Evolutionary conservation across 1,140 invertebrate species (phyloP).

Genomic region (Drosophila serrata): DNA sequence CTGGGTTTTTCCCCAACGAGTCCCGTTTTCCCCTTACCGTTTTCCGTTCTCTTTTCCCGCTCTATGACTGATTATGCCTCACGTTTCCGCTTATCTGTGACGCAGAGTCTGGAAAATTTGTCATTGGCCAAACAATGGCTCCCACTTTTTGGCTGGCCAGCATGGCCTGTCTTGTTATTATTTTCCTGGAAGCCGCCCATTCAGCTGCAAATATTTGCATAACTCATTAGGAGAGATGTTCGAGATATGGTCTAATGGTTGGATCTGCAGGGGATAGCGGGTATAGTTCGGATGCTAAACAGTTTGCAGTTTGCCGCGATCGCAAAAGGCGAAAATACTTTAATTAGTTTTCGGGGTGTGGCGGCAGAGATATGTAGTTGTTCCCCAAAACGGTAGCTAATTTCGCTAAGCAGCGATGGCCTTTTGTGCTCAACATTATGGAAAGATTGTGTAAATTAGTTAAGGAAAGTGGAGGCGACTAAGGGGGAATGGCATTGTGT

Average conservation of each 20-base stretch:
- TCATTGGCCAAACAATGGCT: constrained; percentile 51
- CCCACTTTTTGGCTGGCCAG: constrained; percentile 10
- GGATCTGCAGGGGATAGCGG: constrained; percentile 3
- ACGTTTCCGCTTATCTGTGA: constrained; percentile 52
- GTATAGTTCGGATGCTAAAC: constrained; percentile 19
- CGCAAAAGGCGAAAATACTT: constrained; percentile 69
- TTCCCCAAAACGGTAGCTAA: constrained; percentile 47
- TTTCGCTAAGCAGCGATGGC: constrained; percentile 27
- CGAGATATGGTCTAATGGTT: constrained; percentile 41
- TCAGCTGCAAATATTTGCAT: constrained; percentile 76
- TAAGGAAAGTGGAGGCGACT: constrained; percentile 4
- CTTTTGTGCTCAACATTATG: constrained; percentile 60
- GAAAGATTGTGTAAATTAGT: constrained; percentile 72
- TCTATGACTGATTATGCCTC: constrained; percentile 66
- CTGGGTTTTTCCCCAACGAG: constrained; percentile 23
- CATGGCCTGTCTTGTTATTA: constrained; percentile 9
- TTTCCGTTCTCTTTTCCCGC: constrained; percentile 34
- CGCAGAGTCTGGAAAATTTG: constrained; percentile 43
- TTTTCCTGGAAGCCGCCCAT: constrained; percentile 64
- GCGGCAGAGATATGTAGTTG: background rate
- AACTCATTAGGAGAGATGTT: constrained; percentile 73
- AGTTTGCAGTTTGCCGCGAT: constrained; percentile 64
- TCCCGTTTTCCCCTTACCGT: constrained; percentile 5
- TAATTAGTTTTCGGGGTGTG: constrained; percentile 76
- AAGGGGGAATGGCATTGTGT: background rate